Percentiles rank a stretch among this genome's conserved stretches.
phyloP scores from a whole-genome alignment of 2,888 invertebrate genomes.

The Chrysolina oricalcia region DNA sequence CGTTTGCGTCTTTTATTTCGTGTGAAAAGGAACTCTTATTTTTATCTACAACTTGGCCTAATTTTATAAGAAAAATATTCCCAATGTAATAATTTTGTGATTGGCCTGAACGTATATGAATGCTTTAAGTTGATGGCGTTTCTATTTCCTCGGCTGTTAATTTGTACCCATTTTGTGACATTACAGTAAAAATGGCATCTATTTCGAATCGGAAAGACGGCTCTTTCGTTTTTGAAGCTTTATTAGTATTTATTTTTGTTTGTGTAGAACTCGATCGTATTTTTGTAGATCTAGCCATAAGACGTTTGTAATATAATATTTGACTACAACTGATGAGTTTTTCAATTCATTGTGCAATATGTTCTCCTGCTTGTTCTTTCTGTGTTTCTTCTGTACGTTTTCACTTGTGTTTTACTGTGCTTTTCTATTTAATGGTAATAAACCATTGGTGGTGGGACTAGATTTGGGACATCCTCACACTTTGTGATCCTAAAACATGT shows the following conservation, averaged over 20 bases:
- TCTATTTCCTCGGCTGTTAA: not conserved
- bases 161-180: not conserved
- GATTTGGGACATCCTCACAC: not conserved
- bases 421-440: not conserved
- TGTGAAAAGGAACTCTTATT: too few species aligned
- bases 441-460: not conserved
- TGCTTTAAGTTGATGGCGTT: too few species aligned
- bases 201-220: conserved; percentile 11
- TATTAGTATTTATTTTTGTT: conserved; percentile 5
- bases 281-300: conserved; percentile 14
- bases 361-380: conserved; percentile 29
- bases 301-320: conserved; percentile 20
- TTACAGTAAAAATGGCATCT: conserved; percentile 10
- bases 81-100: too few species aligned
- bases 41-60: too few species aligned
- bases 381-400: conserved; percentile 2
- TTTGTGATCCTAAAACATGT: not conserved
- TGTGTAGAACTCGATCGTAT: not conserved
- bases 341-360: conserved; percentile 36
- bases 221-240: conserved; percentile 18
- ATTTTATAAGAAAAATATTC: too few species aligned
- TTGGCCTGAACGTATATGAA: too few species aligned
- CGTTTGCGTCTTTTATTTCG: too few species aligned
- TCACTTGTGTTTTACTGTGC: conserved; percentile 5
- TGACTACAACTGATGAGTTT: conserved; percentile 3